Conservation (phyloP, 2,797 vertebrate species). For the Taenioides sp. region DNA sequence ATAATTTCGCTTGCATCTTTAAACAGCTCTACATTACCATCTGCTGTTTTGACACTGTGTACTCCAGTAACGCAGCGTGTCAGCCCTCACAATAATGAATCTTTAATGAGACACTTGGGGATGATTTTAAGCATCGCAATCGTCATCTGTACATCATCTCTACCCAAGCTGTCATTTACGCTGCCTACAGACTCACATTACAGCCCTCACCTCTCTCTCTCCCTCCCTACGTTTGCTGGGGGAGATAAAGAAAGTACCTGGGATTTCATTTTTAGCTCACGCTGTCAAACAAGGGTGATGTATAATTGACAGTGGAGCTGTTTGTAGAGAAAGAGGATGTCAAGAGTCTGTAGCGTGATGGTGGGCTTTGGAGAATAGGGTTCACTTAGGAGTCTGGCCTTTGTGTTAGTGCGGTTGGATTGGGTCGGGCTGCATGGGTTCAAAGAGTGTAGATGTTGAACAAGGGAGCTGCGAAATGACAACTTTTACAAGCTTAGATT, state of each 20-base stretch:
- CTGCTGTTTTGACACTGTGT: constrained; percentile 44
- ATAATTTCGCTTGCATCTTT: not conserved
- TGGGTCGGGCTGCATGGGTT: not conserved
- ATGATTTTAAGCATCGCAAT: constrained; percentile 42
- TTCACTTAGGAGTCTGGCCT: constrained; percentile 38
- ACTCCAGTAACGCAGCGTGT: constrained; percentile 33
- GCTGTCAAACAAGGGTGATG: constrained; percentile 51
- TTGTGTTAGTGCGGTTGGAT: constrained; percentile 44
- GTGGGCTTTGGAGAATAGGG: constrained; percentile 28
- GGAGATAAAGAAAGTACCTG: constrained; percentile 43
- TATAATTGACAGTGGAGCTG: constrained; percentile 65
- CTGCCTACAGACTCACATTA: constrained; percentile 46
- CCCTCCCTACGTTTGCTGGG: not conserved
- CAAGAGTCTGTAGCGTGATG: constrained; percentile 57
- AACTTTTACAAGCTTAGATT: not conserved
- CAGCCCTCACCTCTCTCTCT: constrained; percentile 39
- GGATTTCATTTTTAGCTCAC: constrained; percentile 52
- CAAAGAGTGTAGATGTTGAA: not conserved
- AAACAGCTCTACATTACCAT: constrained; percentile 33
- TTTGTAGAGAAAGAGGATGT: constrained; percentile 56
- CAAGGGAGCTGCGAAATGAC: not conserved
- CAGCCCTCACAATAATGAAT: constrained; percentile 60
- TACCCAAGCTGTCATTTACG: constrained; percentile 57
- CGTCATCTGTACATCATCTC: constrained; percentile 65
- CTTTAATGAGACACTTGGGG: constrained; percentile 61